Base-by-base conservation (phyloP, 2,797 vertebrate genomes). In the Sebastiscus tertius region DNA sequence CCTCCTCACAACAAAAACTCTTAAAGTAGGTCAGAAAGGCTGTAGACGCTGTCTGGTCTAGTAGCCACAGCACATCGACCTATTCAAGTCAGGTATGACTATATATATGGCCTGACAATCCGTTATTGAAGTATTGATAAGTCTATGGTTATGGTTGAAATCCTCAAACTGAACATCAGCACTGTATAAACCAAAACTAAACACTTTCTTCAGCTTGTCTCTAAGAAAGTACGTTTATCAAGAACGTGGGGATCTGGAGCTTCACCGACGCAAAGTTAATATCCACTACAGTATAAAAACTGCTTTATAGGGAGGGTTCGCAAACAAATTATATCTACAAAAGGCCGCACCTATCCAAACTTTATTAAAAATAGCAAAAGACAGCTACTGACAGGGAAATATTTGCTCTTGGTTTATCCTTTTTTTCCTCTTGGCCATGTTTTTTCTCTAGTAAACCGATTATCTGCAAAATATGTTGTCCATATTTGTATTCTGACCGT, bases 1-100 rank as follows among this genome's bases (percentile, higher is more conserved):
- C 66, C 58, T 81, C 33, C 70, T 76, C 70, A 72, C 75, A 74
- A 54, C 55, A 65, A 79, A 75, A 77, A 74, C 60, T 75, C 79
- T 63, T 11, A 22, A 36, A 74, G 42, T 65, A 62, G 68, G 24
- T 26, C 54, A 79, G 33, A 63, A 59, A 59, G 26, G 24, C 55
- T 61, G 61, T 61, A 9, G 27, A 79, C 6, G 4, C 12, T 27
- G 61, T 69, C 55, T 49, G 22, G 22, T 36, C 22, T 20, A 26
- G 4, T 56, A 33, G 9, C 42, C 59, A 56, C 65, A 83, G 27
- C 55, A 75, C 24, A 58, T 66, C 56, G 31, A 42, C 13, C 20
- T 52, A 52, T 52, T 52, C 49, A 52, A 52, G 49, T 52, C 20
- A n/a, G 20, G 49, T 20, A 52, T 52, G 49, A 52, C 18, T 52